A percentile compares a stretch with the other conserved stretches of the same genome.
phyloP scores from a whole-genome alignment of 2,113 vertebrate species.

The Bucco capensis region DNA sequence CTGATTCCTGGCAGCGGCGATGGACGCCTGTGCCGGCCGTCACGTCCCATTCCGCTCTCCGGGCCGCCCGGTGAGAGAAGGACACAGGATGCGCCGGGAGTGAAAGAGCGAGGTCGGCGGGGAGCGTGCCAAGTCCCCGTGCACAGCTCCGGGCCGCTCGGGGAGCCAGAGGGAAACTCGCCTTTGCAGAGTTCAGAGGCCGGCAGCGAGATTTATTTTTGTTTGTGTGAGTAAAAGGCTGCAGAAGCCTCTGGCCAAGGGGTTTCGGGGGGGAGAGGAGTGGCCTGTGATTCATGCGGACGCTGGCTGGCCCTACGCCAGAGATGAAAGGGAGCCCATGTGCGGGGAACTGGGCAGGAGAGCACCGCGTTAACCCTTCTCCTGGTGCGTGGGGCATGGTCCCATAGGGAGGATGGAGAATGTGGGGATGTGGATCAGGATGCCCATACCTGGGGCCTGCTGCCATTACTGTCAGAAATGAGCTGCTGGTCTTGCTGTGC shows the following conservation, averaged over 20 bases:
- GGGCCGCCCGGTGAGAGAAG: slow-evolving; percentile 79
- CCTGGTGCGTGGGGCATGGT: background rate
- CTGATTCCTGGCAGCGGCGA: slow-evolving; percentile 72
- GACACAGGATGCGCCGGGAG: slow-evolving; percentile 82
- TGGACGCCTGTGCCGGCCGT: slow-evolving; percentile 76
- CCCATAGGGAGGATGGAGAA: background rate
- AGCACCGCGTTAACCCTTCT: slow-evolving; percentile 50
- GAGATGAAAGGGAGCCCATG: slow-evolving; percentile 59
- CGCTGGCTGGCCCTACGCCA: slow-evolving; percentile 62
- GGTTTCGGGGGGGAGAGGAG: slow-evolving; percentile 46
- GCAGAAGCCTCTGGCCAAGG: slow-evolving; percentile 73
- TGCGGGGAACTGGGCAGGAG: slow-evolving; percentile 64
- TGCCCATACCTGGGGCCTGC: rapidly evolving
- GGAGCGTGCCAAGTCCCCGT: slow-evolving; percentile 76
- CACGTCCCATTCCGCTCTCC: slow-evolving; percentile 79
- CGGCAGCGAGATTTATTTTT: slow-evolving; percentile 80
- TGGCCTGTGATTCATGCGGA: slow-evolving; percentile 73
- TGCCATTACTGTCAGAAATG: rapidly evolving
- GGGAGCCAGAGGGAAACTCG: slow-evolving; percentile 74
- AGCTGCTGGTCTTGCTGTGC: background rate
- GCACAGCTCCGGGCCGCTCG: slow-evolving; percentile 66
- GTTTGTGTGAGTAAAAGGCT: slow-evolving; percentile 81
- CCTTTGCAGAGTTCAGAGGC: slow-evolving; percentile 79
- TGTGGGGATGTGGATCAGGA: rapidly evolving
- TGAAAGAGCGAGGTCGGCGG: slow-evolving; percentile 79